These are phyloP conservation scores for Zophobas atratus DNA, from an alignment of 1,140 invertebrate species.

Conservation along the genomic window DNA sequence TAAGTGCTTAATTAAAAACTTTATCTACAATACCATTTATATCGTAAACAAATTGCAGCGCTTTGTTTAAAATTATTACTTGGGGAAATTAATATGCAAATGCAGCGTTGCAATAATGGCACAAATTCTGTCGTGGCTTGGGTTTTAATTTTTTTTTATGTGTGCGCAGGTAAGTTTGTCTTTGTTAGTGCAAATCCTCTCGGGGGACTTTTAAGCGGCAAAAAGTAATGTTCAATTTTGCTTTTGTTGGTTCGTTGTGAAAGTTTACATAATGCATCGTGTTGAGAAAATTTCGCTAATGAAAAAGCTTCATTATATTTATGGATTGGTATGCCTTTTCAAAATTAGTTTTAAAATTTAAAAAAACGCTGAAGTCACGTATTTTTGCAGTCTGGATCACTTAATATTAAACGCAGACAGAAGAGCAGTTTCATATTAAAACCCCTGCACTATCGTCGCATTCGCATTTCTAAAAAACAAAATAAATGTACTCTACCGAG, in stretches of 20 bases:
- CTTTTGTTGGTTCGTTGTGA: neutral
- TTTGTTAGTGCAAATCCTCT: conserved; percentile 11
- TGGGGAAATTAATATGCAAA: conserved; percentile 30
- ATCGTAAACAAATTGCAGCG: conserved; percentile 16
- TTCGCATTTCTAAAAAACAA: neutral
- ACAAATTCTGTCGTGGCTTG: neutral
- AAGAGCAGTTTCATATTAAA: too few species aligned
- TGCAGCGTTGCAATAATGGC: conserved; percentile 12
- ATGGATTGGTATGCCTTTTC: too few species aligned
- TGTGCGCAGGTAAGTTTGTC: conserved; percentile 7
- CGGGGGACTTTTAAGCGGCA: conserved; percentile 3
- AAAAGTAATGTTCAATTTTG: neutral
- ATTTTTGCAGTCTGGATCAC: too few species aligned
- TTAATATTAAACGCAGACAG: too few species aligned
- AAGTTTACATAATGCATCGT: neutral
- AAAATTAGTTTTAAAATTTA: too few species aligned
- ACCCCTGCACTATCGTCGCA: neutral
- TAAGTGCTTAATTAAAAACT: conserved; percentile 31
- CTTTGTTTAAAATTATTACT: conserved; percentile 29
- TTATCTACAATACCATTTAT: conserved; percentile 1
- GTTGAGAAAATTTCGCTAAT: too few species aligned
- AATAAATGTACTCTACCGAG: neutral
- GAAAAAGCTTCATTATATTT: too few species aligned
- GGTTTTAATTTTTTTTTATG: conserved; percentile 1
- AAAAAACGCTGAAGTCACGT: too few species aligned